phyloP scores from a whole-genome alignment of 2,888 invertebrate genomes.

The Hermodice carunculata region DNA sequence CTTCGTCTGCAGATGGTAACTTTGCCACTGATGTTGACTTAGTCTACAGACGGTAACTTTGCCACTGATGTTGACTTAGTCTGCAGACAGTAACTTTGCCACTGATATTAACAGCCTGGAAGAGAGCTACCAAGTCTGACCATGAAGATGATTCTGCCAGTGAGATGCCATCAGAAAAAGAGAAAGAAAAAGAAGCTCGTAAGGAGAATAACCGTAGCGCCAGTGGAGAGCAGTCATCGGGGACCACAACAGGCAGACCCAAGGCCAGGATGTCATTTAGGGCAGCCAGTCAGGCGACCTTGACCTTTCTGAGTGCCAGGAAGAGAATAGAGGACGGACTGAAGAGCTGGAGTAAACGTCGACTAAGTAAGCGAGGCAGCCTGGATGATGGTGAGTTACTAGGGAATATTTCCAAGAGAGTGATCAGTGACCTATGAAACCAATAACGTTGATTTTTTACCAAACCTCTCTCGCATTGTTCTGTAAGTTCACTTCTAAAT shows the following conservation, averaged over 20 bases:
- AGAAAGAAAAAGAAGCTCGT: slow-evolving; percentile 2
- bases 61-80: too few relatives aligned
- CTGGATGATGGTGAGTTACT: slow-evolving; percentile 79
- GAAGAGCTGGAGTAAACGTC: slow-evolving; percentile 75
- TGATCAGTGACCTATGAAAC: too few relatives aligned
- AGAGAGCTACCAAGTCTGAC: slow-evolving; percentile 63
- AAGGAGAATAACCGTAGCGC: slow-evolving; percentile 6
- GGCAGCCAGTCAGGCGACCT: slow-evolving; percentile 69
- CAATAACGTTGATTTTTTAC: too few relatives aligned
- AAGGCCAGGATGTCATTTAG: slow-evolving; percentile 64
- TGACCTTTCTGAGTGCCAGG: slow-evolving; percentile 72
- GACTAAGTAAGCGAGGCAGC: slow-evolving; percentile 84
- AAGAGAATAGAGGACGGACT: slow-evolving; percentile 91
- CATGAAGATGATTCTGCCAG: slow-evolving; percentile 68
- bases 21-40: too few relatives aligned
- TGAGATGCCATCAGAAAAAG: slow-evolving; percentile 39
- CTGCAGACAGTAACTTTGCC: too few relatives aligned
- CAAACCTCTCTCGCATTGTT: too few relatives aligned
- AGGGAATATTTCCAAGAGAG: too few relatives aligned
- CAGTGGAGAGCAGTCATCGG: too few relatives aligned
- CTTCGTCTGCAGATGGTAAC: too few relatives aligned
- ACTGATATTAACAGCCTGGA: slow-evolving; percentile 62
- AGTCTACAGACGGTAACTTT: too few relatives aligned
- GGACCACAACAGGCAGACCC: neutral
- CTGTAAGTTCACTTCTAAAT: too few relatives aligned